phyloP scores from a whole-genome alignment of 2,113 vertebrate genomes.

The Greenwoodochromis staneri region DNA sequence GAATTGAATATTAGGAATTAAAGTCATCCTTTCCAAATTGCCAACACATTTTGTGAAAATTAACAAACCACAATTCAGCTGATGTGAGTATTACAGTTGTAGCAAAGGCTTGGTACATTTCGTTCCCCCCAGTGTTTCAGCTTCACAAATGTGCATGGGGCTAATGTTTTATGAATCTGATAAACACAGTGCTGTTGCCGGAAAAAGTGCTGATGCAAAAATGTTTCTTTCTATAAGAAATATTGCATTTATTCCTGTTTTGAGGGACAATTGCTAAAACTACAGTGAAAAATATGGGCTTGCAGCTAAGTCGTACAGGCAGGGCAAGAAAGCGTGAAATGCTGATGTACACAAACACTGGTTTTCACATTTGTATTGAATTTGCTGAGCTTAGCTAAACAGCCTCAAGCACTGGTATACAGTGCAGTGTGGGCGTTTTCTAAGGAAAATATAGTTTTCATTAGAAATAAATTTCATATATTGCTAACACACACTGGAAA shows the following conservation, averaged over 20 bases:
- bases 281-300: neutral
- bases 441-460: neutral
- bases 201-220: neutral
- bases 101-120: neutral
- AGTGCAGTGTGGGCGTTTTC: rapidly evolving
- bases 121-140: neutral
- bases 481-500: neutral
- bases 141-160: neutral
- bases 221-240: neutral
- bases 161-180: neutral
- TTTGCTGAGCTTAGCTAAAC: neutral
- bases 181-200: neutral
- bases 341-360: neutral
- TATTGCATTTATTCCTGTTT: neutral
- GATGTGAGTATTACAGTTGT: neutral
- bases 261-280: neutral
- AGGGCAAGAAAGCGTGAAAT: neutral
- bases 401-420: neutral
- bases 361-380: neutral
- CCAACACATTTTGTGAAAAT: neutral
- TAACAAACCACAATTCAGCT: neutral
- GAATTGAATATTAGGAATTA: neutral
- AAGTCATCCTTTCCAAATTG: neutral
- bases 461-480: neutral
- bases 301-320: neutral